These are phyloP conservation scores for Atta cephalotes DNA, from an alignment of 1,140 invertebrate genomes.

Conservation along the genomic window DNA sequence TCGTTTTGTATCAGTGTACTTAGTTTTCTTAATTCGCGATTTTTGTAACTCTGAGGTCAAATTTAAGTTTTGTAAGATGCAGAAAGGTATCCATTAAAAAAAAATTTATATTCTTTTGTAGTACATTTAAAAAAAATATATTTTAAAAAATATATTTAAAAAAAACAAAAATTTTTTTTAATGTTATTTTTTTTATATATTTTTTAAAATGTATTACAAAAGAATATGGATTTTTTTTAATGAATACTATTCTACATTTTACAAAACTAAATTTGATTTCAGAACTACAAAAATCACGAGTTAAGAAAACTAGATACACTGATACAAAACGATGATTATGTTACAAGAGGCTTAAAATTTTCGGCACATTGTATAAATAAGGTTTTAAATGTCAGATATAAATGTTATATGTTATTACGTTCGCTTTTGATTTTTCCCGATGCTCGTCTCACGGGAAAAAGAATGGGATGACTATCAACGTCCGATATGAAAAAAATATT, in stretches of 20 bases:
- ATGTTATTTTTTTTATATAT: too few relatives aligned
- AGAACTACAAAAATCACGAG: background rate
- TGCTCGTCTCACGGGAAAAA: background rate
- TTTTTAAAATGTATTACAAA: background rate
- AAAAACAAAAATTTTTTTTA: too few relatives aligned
- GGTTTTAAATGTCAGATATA: constrained; percentile 35
- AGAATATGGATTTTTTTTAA: background rate
- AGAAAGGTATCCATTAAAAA: too few relatives aligned
- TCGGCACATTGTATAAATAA: background rate
- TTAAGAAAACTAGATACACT: background rate
- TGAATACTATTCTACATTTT: background rate
- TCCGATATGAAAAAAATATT: constrained; percentile 50
- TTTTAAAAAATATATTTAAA: too few relatives aligned
- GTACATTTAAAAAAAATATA: too few relatives aligned
- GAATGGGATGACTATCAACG: background rate
- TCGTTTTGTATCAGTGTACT: too few relatives aligned
- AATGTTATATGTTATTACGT: constrained; percentile 19
- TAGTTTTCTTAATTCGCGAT: too few relatives aligned
- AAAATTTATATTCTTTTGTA: too few relatives aligned
- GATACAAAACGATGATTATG: background rate
- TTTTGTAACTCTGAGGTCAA: too few relatives aligned
- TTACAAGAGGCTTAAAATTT: constrained; percentile 7
- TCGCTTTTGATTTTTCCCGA: constrained; percentile 10
- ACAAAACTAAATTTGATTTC: background rate
- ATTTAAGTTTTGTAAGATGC: too few relatives aligned